Evolutionary conservation across 2,888 invertebrate genomes (phyloP), one percentile per base, ranked within the genome.

Genomic region (Lasius fuliginosus): DNA sequence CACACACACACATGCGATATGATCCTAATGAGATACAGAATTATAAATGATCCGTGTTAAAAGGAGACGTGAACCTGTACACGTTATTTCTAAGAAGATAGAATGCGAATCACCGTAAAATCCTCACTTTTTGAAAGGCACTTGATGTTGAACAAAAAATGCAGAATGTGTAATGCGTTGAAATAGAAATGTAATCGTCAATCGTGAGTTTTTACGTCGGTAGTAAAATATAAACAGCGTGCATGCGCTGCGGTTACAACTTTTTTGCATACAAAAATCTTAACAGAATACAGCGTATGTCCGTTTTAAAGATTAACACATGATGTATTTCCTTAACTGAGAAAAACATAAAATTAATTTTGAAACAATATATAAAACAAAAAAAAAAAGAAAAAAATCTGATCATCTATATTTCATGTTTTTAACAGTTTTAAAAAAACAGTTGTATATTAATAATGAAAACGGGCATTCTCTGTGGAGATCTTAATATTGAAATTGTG

Each of bases 111-210:
- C 67, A 11, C n/a, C 30, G 67, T 12, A 18, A 18, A 56, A 58
- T 6, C 30, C 46, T 36, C 18, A 11, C 23, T 71, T 79, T 73
- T 33, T 8, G 11, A n/a, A 12, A 71, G 49, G 11, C 42, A 79
- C 33, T 71, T n/a, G 42, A 42, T 77, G 56, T 71, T 30, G 0
- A 36, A 36, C 18, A 77, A 77, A 53, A 77, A 40, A 27, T 53
- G 40, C 23, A 68, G 36, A 67, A 40, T 77, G 40, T 76, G 27
- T 76, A 62, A 62, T 30, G n/a, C 62, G 15, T 33, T 33, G 36
- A 46, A 62, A 75, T 46, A 75, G 15, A 11, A 33, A 23, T 42
- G 8, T 64, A 53, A 40, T 75, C 46, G 23, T 64, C 42, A 33
- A 71, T 56, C 49, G 30, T 74, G 74, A 62, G n/a, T 60, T 53